A percentile compares a stretch with the other conserved stretches of the same genome.
These are phyloP conservation scores for Spheniscus mendiculus DNA, from an alignment of 2,113 vertebrate species.

Conservation along the genomic window DNA sequence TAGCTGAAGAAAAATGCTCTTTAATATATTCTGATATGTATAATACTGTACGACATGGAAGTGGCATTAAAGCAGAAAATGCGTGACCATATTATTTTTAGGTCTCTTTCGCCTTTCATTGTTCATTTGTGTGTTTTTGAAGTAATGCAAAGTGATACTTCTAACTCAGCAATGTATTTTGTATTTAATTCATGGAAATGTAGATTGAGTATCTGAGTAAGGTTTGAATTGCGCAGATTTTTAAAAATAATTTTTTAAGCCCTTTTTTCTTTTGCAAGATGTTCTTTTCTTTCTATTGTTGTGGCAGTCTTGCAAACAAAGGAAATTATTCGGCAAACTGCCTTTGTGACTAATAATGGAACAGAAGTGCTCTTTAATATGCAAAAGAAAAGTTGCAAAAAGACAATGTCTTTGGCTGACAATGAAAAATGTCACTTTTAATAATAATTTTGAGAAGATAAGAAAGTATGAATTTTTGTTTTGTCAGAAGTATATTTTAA, in stretches of 20 bases:
- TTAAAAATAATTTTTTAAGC: background rate
- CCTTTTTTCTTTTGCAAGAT: background rate
- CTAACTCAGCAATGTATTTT: background rate
- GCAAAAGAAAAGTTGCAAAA: constrained; percentile 19
- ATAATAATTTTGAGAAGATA: constrained; percentile 33
- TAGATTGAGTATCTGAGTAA: background rate
- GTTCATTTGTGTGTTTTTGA: background rate
- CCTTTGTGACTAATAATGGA: constrained; percentile 42
- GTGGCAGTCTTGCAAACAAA: constrained; percentile 1
- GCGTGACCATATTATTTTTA: background rate
- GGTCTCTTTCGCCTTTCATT: background rate
- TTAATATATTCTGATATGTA: background rate
- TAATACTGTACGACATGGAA: background rate
- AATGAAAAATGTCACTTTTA: constrained; percentile 23
- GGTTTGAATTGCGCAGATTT: background rate
- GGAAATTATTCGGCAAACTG: constrained; percentile 41
- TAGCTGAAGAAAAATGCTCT: background rate
- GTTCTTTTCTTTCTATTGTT: background rate
- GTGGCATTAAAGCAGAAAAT: background rate
- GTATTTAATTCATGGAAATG: background rate
- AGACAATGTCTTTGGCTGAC: background rate
- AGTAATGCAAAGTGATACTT: background rate
- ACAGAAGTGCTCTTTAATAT: constrained; percentile 48
- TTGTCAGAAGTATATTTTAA: background rate
- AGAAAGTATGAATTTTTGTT: constrained; percentile 9